Base-by-base conservation (phyloP, 53 echinoderm and acorn worm genomes). In the Hippasteria phrygiana region DNA sequence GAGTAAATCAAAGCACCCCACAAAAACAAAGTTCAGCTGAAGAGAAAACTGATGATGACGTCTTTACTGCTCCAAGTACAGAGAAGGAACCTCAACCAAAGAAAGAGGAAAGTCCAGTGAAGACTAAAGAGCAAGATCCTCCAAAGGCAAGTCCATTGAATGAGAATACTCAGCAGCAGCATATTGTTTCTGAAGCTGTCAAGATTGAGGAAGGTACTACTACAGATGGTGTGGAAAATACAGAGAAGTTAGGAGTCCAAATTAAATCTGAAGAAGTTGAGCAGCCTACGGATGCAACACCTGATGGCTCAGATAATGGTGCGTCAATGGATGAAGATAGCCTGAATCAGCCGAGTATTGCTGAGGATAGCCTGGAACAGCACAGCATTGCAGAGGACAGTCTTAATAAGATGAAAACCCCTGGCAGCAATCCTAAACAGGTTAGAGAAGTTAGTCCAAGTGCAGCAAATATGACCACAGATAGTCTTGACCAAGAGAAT, bases 301-400 rank as follows among this genome's bases (percentile, higher is more conserved):
- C 46, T 66, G 65, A 66, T 0, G 22, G 0, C 8, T 2, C 59
- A 24, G 59, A 59, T 59, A 26, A 59, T 18, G 26, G 54, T 66
- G 55, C 64, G 65, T n/a, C 0, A 20, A 56, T 77, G 47, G 42
- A 14, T 53, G 73, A 78, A 12, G 78, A 66, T 42, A 76, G 48
- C 8, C 33, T 75, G 34, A n/a, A 69, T 66, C 71, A 75, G 65
- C 32, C 0, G 31, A 51, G 71, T 50, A 56, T 77, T 55, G 42
- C 27, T 53, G 73, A 78, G n/a, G 78, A 66, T 42, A 76, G 48
- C 8, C 33, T 75, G 34, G 88, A 77, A 17, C 41, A 76, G 5
- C 55, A 20, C 9, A 65, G 77, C 41, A 87, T 77, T 18, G 62
- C 87, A 50, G 91, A 88, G n/a, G 91, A 78, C 55, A 88, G 76